Percentiles rank a stretch among this genome's conserved stretches.
Evolutionary conservation across 2,888 invertebrate species (phyloP).

Genomic region (Priocnemis perturbator): DNA sequence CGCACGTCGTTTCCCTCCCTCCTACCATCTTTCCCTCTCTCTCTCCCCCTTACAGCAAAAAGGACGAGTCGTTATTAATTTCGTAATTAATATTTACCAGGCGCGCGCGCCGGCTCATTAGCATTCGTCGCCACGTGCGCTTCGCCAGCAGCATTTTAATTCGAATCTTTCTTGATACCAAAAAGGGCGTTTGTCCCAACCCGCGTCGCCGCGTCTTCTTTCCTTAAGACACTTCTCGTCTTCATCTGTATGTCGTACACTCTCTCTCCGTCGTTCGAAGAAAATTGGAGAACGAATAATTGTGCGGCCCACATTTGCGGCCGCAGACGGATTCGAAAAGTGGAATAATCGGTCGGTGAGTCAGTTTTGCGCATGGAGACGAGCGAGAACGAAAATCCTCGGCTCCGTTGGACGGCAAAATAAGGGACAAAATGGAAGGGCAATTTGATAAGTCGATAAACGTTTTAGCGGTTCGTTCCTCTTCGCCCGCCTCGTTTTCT

Average conservation of each 20-base stretch:
- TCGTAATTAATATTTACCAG: conserved; percentile 66
- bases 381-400: background rate
- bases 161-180: conserved; percentile 58
- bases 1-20: conserved; percentile 7
- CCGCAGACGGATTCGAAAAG: too few relatives aligned
- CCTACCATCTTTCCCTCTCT: background rate
- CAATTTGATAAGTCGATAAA: conserved; percentile 46
- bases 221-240: conserved; percentile 12
- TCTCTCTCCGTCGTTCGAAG: background rate
- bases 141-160: conserved; percentile 62
- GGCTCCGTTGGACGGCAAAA: conserved; percentile 1
- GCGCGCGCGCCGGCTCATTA: conserved; percentile 55
- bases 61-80: conserved; percentile 54
- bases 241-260: background rate
- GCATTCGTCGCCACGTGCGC: conserved; percentile 56
- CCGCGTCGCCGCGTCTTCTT: conserved; percentile 11
- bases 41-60: too few relatives aligned
- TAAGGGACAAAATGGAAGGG: conserved; percentile 16
- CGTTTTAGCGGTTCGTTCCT: conserved; percentile 17
- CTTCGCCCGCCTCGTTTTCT: too few relatives aligned
- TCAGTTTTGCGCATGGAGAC: background rate
- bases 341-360: too few relatives aligned
- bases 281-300: background rate
- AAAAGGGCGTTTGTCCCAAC: conserved; percentile 46
- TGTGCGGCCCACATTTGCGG: too few relatives aligned